Percentiles rank a stretch among this genome's conserved stretches.
These are phyloP conservation scores for Helicoverpa assulta DNA, from an alignment of 2,888 invertebrate species.

Conservation along the genomic window DNA sequence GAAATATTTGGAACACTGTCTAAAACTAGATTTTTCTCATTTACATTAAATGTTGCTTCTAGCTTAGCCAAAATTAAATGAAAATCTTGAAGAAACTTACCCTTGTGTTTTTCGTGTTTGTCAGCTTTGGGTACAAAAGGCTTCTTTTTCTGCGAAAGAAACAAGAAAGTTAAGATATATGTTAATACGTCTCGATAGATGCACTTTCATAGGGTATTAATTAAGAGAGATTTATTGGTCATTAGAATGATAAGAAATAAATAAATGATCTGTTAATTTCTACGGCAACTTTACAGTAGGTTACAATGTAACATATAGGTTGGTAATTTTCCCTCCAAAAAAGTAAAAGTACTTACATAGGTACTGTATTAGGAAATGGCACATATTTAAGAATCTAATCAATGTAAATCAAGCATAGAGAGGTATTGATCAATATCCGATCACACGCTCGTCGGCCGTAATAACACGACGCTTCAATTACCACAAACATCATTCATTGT, in stretches of 20 bases:
- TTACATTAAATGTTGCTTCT: too few species aligned
- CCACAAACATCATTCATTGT: conserved; percentile 43
- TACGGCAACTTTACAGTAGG: too few species aligned
- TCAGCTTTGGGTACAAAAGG: conserved; percentile 45
- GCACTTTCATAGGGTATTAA: too few species aligned
- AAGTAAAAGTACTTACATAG: too few species aligned
- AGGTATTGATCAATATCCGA: neutral
- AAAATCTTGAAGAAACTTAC: conserved; percentile 63
- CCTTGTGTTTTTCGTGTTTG: conserved; percentile 68
- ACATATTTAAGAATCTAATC: neutral
- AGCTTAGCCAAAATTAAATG: too few species aligned
- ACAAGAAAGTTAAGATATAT: conserved; percentile 15
- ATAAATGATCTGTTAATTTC: too few species aligned
- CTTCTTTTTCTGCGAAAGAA: conserved; percentile 71
- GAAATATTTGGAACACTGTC: neutral
- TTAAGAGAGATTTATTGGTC: too few species aligned
- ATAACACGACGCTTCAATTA: conserved; percentile 16
- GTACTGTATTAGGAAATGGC: neutral
- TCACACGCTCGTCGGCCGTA: conserved; percentile 5
- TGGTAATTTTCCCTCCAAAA: too few species aligned
- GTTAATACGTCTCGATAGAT: too few species aligned
- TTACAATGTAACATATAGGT: too few species aligned
- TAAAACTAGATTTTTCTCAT: neutral
- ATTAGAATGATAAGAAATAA: too few species aligned
- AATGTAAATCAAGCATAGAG: neutral